Evolutionary conservation across 2,888 invertebrate species (phyloP).

Genomic region (Cynaeus angustus): DNA sequence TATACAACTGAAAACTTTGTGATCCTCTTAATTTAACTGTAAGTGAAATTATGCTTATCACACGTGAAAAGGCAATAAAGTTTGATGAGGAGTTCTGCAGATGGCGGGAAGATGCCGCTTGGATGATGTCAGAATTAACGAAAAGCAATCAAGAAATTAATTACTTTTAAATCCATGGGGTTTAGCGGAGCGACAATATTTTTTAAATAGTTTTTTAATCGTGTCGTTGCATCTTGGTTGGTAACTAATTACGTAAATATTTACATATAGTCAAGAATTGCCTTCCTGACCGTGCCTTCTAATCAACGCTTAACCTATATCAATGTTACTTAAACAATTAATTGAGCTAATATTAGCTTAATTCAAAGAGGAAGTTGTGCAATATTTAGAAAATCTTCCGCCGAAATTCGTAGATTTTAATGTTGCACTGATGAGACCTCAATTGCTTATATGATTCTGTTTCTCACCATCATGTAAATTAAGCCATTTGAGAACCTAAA

Average conservation of each 20-base stretch:
- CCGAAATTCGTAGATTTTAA: conserved; percentile 14
- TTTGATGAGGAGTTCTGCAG: conserved; percentile 43
- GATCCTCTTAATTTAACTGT: conserved; percentile 39
- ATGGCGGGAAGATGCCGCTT: conserved; percentile 38
- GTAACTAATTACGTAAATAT: conserved; percentile 44
- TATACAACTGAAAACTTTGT: conserved; percentile 34
- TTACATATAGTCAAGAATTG: conserved; percentile 50
- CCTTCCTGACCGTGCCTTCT: conserved; percentile 47
- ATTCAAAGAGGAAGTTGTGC: conserved; percentile 28
- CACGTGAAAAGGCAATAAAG: conserved; percentile 47
- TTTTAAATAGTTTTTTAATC: not conserved
- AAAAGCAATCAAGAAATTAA: conserved; percentile 43
- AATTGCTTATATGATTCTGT: not conserved
- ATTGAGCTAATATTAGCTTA: conserved; percentile 48
- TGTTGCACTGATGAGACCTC: conserved; percentile 10
- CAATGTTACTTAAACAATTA: conserved; percentile 45
- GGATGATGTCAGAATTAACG: conserved; percentile 23
- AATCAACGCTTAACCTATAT: conserved; percentile 50
- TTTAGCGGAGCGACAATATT: not conserved
- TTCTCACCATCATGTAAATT: conserved; percentile 21
- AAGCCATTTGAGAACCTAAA: not conserved
- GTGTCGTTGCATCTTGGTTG: not conserved
- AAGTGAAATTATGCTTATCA: conserved; percentile 45
- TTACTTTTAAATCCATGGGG: conserved; percentile 35
- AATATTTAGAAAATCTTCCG: not conserved